Percentiles rank a stretch among this genome's conserved stretches.
phyloP scores from a whole-genome alignment of 2,797 vertebrate genomes.

The Phrynocephalus vlangalii region DNA sequence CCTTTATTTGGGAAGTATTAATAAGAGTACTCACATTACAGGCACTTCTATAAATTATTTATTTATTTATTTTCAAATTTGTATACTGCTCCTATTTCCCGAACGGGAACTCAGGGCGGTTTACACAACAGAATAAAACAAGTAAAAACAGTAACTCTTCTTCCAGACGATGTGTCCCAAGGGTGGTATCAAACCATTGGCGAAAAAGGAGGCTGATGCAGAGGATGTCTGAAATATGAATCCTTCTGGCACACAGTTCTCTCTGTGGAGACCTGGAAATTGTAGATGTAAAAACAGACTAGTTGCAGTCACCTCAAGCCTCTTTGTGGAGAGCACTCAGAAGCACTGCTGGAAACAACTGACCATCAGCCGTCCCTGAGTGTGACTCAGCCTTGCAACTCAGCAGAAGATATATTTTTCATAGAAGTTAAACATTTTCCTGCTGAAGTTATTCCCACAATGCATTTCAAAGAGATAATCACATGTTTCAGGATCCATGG shows the following conservation, averaged over 20 bases:
- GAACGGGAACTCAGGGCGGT: too few species aligned
- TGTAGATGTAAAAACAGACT: neutral
- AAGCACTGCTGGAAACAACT: neutral
- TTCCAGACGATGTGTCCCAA: conserved; percentile 37
- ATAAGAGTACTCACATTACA: conserved; percentile 39
- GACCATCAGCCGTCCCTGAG: neutral
- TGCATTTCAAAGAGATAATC: neutral
- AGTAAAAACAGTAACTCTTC: conserved; percentile 16
- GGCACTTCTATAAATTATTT: conserved; percentile 42
- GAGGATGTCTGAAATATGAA: conserved; percentile 31
- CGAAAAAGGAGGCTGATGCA: neutral
- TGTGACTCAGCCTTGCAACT: neutral
- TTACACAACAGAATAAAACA: too few species aligned
- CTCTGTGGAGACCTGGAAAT: neutral
- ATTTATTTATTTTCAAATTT: too few species aligned
- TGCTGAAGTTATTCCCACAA: neutral
- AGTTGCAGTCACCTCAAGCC: neutral
- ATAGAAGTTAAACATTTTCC: neutral
- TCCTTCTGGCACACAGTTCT: neutral
- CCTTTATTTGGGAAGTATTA: conserved; percentile 9
- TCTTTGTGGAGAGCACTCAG: neutral
- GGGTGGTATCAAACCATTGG: neutral
- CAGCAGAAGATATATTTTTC: neutral
- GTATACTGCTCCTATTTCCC: too few species aligned
- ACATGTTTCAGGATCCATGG: neutral